These are phyloP conservation scores for Asteroscopus sphinx DNA, from an alignment of 2,888 invertebrate species.

Conservation along the genomic window DNA sequence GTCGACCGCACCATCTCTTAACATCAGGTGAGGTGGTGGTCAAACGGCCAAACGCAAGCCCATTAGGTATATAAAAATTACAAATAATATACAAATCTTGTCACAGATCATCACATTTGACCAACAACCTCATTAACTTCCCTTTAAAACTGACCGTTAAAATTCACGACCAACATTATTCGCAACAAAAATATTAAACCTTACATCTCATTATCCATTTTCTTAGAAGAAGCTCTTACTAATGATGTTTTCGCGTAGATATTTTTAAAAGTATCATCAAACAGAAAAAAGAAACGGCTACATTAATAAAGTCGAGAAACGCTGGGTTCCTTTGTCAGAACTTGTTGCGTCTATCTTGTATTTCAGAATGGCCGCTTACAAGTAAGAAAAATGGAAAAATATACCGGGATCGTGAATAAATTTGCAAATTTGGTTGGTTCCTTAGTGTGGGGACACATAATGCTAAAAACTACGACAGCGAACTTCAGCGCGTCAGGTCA, in stretches of 20 bases:
- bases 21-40: too few relatives aligned
- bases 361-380: conserved; percentile 47
- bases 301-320: conserved; percentile 71
- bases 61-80: background rate
- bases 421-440: conserved; percentile 45
- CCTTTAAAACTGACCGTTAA: conserved; percentile 32
- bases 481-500: too few relatives aligned
- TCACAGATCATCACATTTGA: conserved; percentile 17
- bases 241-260: conserved; percentile 48
- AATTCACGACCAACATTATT: conserved; percentile 38
- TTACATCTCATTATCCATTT: conserved; percentile 49
- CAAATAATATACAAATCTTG: conserved; percentile 15
- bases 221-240: conserved; percentile 31
- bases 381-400: conserved; percentile 31
- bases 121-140: conserved; percentile 22
- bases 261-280: conserved; percentile 50
- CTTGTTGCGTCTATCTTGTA: conserved; percentile 76
- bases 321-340: conserved; percentile 68
- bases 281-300: conserved; percentile 57
- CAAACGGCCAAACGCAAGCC: too few relatives aligned
- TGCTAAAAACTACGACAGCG: too few relatives aligned
- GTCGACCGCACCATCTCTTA: too few relatives aligned
- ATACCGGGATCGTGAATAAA: conserved; percentile 39
- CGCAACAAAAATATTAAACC: conserved; percentile 39
- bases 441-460: too few relatives aligned